phyloP scores from a whole-genome alignment of 2,888 invertebrate species.

The Macrosiphum euphorbiae region DNA sequence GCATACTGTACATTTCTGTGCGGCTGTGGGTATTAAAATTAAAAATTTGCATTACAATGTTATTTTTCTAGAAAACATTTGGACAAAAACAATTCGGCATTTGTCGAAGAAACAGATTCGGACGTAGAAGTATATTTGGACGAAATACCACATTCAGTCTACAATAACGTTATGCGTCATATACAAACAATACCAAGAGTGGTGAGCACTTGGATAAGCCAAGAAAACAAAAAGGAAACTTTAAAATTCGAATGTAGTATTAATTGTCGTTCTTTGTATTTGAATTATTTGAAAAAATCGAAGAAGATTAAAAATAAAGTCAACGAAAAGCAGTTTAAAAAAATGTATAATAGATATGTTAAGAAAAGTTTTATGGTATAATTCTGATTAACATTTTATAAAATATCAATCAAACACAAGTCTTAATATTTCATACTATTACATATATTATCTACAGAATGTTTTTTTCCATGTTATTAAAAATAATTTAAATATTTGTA shows the following conservation, averaged over 20 bases:
- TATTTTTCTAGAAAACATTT: slow-evolving; percentile 41
- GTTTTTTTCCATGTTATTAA: not conserved
- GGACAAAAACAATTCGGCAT: slow-evolving; percentile 28
- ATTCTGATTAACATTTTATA: not conserved
- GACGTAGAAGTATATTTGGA: slow-evolving; percentile 10
- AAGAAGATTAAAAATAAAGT: slow-evolving; percentile 21
- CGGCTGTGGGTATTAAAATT: too few species aligned
- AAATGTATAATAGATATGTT: slow-evolving; percentile 44
- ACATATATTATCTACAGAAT: too few species aligned
- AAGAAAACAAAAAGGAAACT: not conserved
- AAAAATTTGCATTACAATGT: not conserved
- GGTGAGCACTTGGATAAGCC: slow-evolving; percentile 5
- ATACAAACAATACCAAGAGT: slow-evolving; percentile 32
- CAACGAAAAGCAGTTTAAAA: slow-evolving; percentile 41
- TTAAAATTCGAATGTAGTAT: slow-evolving; percentile 32
- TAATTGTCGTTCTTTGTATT: not conserved
- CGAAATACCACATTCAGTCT: not conserved
- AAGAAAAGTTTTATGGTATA: not conserved
- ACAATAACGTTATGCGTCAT: slow-evolving; percentile 16
- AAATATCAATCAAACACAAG: not conserved
- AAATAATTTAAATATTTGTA: not conserved
- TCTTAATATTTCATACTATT: not conserved
- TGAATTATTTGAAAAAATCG: slow-evolving; percentile 15
- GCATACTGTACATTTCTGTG: too few species aligned
- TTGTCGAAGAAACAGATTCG: slow-evolving; percentile 43